Evolutionary conservation across 2,888 invertebrate species (phyloP).

Genomic region (Leptarthrus brevirostris): DNA sequence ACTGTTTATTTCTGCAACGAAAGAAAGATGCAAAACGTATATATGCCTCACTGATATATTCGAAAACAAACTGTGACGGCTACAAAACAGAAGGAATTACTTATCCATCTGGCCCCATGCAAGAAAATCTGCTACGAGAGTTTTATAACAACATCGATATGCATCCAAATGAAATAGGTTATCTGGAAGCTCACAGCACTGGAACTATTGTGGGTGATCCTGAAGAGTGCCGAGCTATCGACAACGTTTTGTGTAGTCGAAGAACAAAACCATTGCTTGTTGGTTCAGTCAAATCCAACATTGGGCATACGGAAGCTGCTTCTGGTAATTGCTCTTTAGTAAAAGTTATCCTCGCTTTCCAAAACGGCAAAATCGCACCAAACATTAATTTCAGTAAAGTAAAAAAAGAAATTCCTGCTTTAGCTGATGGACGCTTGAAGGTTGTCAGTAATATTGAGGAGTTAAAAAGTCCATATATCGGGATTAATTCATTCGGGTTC

Average conservation of each 20-base stretch:
- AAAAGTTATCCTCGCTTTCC: slow-evolving; percentile 85
- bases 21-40: slow-evolving; percentile 74
- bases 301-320: slow-evolving; percentile 92
- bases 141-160: slow-evolving; percentile 78
- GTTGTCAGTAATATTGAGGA: slow-evolving; percentile 80
- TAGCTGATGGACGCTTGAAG: slow-evolving; percentile 73
- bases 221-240: slow-evolving; percentile 87
- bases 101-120: slow-evolving; percentile 74
- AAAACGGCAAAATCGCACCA: slow-evolving; percentile 82
- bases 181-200: slow-evolving; percentile 89
- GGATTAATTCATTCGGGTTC: slow-evolving; percentile 93
- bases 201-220: slow-evolving; percentile 90
- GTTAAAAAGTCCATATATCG: slow-evolving; percentile 81
- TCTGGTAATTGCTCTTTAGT: slow-evolving; percentile 85
- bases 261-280: slow-evolving; percentile 82
- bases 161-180: slow-evolving; percentile 77
- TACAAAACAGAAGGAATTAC: slow-evolving; percentile 78
- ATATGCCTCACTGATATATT: slow-evolving; percentile 79
- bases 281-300: slow-evolving; percentile 93
- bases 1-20: slow-evolving; percentile 78
- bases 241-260: slow-evolving; percentile 80
- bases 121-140: slow-evolving; percentile 72
- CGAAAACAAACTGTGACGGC: slow-evolving; percentile 85
- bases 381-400: slow-evolving; percentile 83
- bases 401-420: slow-evolving; percentile 71